phyloP scores from a whole-genome alignment of 1,140 invertebrate genomes.

The Lepidostoma basale region DNA sequence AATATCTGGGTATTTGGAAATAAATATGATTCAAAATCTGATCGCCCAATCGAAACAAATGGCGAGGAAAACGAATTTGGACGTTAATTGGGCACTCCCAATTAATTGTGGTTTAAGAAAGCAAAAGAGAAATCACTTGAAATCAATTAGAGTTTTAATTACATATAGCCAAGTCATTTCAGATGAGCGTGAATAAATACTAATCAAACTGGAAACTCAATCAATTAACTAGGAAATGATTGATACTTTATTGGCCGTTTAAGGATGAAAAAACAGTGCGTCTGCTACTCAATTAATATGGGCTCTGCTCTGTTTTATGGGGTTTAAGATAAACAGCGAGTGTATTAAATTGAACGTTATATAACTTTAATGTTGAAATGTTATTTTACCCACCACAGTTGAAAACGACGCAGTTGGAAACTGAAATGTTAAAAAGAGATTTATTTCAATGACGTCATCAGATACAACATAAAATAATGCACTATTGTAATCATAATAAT shows the following conservation, averaged over 20 bases:
- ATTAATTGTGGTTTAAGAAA: slow-evolving; percentile 24
- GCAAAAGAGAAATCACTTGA: slow-evolving; percentile 26
- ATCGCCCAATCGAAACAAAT: slow-evolving; percentile 3
- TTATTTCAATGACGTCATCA: too few relatives aligned
- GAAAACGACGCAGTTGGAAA: neutral
- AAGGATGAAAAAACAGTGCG: neutral
- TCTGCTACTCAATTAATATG: neutral
- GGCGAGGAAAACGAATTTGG: neutral
- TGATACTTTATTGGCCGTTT: neutral
- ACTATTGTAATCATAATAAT: too few relatives aligned
- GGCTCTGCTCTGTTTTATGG: too few relatives aligned
- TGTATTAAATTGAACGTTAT: too few relatives aligned
- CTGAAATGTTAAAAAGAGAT: too few relatives aligned
- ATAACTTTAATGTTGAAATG: too few relatives aligned
- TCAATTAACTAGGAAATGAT: slow-evolving; percentile 18
- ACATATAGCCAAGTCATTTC: slow-evolving; percentile 16
- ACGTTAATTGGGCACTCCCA: slow-evolving; percentile 3
- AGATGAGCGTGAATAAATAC: slow-evolving; percentile 4
- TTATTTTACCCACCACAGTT: too few relatives aligned
- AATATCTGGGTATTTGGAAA: neutral
- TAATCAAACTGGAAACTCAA: slow-evolving; percentile 21
- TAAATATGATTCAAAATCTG: neutral
- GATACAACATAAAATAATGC: too few relatives aligned
- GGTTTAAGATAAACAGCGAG: too few relatives aligned
- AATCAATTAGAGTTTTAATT: slow-evolving; percentile 27